Evolutionary conservation across 2,797 vertebrate species (phyloP).

Genomic region (Chaenodraco wilsoni): DNA sequence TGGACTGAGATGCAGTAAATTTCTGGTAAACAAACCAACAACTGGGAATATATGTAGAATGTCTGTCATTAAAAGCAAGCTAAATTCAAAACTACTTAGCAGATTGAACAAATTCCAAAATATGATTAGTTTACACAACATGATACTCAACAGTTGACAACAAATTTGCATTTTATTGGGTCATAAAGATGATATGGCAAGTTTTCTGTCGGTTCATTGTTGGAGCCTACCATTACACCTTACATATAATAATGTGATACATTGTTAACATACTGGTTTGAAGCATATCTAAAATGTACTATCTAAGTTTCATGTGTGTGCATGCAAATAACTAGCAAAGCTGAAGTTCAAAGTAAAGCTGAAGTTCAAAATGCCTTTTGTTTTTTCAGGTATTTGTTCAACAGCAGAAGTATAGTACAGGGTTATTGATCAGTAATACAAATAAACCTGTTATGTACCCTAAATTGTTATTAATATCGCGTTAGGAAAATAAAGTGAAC

Average conservation of each 20-base stretch:
- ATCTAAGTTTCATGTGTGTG: neutral
- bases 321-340: neutral
- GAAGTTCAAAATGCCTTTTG: neutral
- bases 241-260: neutral
- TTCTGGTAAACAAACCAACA: conserved; percentile 18
- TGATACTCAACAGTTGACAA: neutral
- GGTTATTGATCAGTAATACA: no score
- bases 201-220: no score
- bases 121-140: neutral
- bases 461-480: neutral
- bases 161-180: neutral
- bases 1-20: conserved; percentile 29
- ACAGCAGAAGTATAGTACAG: neutral
- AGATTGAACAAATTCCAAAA: neutral
- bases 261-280: neutral
- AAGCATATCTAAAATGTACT: neutral
- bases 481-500: conserved; percentile 9
- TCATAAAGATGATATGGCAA: neutral
- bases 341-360: neutral
- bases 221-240: neutral
- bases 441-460: neutral
- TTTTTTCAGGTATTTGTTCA: neutral
- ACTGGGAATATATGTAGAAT: neutral
- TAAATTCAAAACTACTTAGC: neutral
- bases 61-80: neutral